Conservation (phyloP, 2,888 invertebrate species). For the Lasius platythorax region DNA sequence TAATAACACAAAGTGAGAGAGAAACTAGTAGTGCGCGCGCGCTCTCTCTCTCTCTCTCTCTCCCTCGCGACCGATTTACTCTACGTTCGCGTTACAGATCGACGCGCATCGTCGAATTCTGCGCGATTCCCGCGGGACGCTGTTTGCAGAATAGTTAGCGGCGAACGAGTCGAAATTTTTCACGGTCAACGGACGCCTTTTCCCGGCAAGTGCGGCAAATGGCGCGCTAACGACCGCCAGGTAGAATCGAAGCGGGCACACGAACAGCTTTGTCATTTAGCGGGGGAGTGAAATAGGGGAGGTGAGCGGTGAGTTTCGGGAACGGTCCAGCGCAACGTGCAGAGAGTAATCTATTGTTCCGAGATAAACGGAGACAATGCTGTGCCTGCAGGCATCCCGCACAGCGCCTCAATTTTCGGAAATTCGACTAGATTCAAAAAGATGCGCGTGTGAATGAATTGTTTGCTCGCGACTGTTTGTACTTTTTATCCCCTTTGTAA, state of each 20-base stretch:
- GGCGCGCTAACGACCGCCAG: slow-evolving; percentile 43
- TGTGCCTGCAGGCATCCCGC: background rate
- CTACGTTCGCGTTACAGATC: slow-evolving; percentile 36
- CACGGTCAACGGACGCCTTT: slow-evolving; percentile 46
- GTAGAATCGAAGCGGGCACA: slow-evolving; percentile 40
- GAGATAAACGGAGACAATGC: slow-evolving; percentile 68
- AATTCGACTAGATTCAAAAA: background rate
- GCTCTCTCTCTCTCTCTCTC: background rate
- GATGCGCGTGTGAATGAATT: background rate
- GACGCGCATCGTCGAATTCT: slow-evolving; percentile 40
- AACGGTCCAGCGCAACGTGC: slow-evolving; percentile 41
- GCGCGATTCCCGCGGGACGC: slow-evolving; percentile 39
- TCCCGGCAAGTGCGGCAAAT: slow-evolving; percentile 35
- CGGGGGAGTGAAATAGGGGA: background rate
- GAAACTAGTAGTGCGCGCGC: background rate
- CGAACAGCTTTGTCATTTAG: slow-evolving; percentile 53
- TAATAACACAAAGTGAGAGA: slow-evolving; percentile 31
- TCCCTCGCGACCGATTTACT: slow-evolving; percentile 47
- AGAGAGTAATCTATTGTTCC: slow-evolving; percentile 63
- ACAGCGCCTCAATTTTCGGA: background rate
- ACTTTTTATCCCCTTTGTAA: background rate
- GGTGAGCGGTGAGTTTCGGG: background rate
- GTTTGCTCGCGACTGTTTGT: slow-evolving; percentile 5
- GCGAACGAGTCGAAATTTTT: slow-evolving; percentile 49
- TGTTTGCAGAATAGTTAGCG: slow-evolving; percentile 9